Conservation (phyloP, 2,113 vertebrate genomes). For the Recurvirostra avosetta region DNA sequence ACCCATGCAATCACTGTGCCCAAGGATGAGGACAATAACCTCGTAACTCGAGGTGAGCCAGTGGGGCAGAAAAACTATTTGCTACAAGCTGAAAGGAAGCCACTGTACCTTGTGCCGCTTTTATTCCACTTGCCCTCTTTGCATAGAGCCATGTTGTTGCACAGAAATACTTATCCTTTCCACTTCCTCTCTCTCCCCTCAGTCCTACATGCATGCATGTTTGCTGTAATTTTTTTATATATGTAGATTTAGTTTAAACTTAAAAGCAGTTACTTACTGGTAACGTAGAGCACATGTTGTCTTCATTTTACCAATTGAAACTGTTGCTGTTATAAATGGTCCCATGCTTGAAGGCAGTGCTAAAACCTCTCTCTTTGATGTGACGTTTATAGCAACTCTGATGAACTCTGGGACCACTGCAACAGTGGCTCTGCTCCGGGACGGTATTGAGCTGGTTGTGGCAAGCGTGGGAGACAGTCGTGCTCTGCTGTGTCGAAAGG, state of each 20-base stretch:
- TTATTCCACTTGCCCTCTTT: slow-evolving; percentile 17
- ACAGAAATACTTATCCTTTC: background rate
- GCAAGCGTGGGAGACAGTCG: slow-evolving; percentile 95
- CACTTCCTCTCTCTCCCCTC: background rate
- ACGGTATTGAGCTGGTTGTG: slow-evolving; percentile 94
- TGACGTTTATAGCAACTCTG: slow-evolving; percentile 78
- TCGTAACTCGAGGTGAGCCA: background rate
- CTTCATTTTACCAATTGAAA: slow-evolving; percentile 1
- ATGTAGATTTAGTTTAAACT: slow-evolving; percentile 49
- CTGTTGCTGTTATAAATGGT: background rate
- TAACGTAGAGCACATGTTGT: background rate
- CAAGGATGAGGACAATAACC: background rate
- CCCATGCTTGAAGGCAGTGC: background rate
- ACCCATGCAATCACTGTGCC: background rate
- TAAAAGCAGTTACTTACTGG: background rate
- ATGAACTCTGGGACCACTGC: slow-evolving; percentile 88
- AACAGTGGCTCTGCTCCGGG: slow-evolving; percentile 93
- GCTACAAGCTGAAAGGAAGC: background rate
- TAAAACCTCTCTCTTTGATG: slow-evolving; percentile 42
- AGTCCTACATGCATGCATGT: slow-evolving; percentile 35
- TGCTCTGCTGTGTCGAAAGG: slow-evolving; percentile 92
- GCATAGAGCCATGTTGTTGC: slow-evolving; percentile 73
- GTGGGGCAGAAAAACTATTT: background rate
- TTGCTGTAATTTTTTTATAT: background rate
- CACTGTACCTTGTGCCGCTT: background rate